Evolutionary conservation across 2,113 vertebrate species (phyloP), one percentile per base, ranked within the genome.

Genomic region (Lagopus leucura): DNA sequence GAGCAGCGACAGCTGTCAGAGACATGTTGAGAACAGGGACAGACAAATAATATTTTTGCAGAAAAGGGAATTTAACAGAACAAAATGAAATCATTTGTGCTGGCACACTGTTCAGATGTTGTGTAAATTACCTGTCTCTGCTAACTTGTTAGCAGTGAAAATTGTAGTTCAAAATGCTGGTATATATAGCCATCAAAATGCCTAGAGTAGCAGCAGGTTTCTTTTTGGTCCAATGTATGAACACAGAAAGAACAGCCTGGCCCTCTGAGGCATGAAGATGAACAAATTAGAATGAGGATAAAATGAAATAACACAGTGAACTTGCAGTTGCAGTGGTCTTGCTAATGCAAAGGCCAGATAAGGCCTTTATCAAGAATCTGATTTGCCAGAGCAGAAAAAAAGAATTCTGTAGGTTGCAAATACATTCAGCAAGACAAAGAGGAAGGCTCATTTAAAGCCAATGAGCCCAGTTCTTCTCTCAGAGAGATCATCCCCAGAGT

Each of bases 231-330:
- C 27, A 47, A 11, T 50, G 13, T 79, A 55, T 24, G 60, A 86
- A 25, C 61, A 48, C 8, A 83, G 75, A 74, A 94, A 86, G 79
- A 94, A 86, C n/a, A 89, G 57, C 24, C 72, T 52, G 18, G 65
- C n/a, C 57, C 85, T 92, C 69, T 92, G 89, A 95, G 76, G 93
- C 89, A 91, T 90, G 85, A 89, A 89, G 89, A 86, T 54, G 93
- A 92, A 83, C 88, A 95, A 95, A 96, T 95, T 91, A 94, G 76
- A 77, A 91, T 72, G 55, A 88, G 78, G 57, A 87, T 86, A 74
- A 91, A 92, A 92, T 3, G 61, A 92, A 88, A 52, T 88, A 95
- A 90, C 52, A 64, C 25, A 77, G 91, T 20, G 55, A 91, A 92
- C 65, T 83, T 91, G 94, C 6, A 3, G 79, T 81, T 91, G 88